Evolutionary conservation across 1,140 invertebrate species (phyloP).

Genomic region (Branchinecta lynchi): DNA sequence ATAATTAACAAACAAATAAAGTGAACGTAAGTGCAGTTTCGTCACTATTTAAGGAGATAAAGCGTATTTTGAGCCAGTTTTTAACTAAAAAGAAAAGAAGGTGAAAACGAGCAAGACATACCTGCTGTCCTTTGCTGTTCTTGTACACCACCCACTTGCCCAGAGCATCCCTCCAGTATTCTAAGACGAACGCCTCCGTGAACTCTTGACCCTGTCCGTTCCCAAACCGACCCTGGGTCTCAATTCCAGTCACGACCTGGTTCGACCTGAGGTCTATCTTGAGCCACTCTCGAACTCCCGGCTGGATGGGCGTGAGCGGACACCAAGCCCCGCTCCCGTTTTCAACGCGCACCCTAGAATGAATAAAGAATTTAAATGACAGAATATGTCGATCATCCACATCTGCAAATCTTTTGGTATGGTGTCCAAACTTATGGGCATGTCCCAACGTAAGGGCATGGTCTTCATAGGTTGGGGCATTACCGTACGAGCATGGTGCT

Average conservation of each 20-base stretch:
- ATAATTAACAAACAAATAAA: too few species aligned
- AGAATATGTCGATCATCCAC: too few species aligned
- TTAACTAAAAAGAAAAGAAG: neutral
- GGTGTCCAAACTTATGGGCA: too few species aligned
- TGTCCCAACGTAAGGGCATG: too few species aligned
- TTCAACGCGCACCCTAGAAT: constrained; percentile 58
- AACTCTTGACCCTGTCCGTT: constrained; percentile 85
- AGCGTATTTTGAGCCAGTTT: too few species aligned
- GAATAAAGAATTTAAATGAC: neutral
- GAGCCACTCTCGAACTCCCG: constrained; percentile 60
- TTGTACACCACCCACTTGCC: constrained; percentile 60
- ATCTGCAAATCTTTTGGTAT: too few species aligned
- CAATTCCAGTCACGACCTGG: constrained; percentile 66
- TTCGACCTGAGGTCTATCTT: constrained; percentile 63
- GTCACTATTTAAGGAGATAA: too few species aligned
- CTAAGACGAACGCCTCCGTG: constrained; percentile 62
- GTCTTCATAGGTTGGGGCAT: too few species aligned
- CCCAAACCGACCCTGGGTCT: constrained; percentile 81
- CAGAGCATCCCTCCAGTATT: constrained; percentile 58
- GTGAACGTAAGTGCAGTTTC: too few species aligned
- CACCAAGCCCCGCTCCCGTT: constrained; percentile 87
- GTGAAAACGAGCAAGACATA: constrained; percentile 28
- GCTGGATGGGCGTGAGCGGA: constrained; percentile 57
- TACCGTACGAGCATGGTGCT: too few species aligned
- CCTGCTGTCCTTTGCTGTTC: constrained; percentile 53